phyloP scores from a whole-genome alignment of 2,113 vertebrate genomes.

The Egretta garzetta region DNA sequence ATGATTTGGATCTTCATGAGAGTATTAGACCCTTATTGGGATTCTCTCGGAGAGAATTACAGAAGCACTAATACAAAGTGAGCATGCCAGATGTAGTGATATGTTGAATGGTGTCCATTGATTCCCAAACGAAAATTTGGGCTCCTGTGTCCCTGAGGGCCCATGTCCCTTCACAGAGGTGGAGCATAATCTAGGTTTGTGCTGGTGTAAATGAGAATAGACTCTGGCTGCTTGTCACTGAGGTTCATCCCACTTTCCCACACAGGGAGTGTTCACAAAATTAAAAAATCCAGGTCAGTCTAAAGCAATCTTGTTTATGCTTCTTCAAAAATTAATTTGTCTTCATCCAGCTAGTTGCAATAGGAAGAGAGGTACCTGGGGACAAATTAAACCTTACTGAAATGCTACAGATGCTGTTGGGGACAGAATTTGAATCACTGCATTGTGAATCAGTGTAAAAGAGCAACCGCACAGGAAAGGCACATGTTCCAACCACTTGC shows the following conservation, averaged over 20 bases:
- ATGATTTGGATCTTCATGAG: not conserved
- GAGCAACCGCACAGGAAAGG: not conserved
- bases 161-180: not conserved
- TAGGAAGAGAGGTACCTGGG: not conserved
- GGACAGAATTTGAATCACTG: not conserved
- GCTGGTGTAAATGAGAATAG: not conserved
- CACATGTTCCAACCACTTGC: not conserved
- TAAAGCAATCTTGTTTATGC: not conserved
- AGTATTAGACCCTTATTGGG: not conserved
- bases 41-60: not conserved
- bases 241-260: not conserved
- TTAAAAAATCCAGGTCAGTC: not conserved
- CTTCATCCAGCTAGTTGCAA: not conserved
- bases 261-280: not conserved
- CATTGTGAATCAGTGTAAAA: not conserved
- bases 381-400: not conserved
- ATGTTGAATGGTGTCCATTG: not conserved
- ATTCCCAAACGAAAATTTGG: not conserved
- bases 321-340: not conserved
- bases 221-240: not conserved
- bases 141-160: not conserved
- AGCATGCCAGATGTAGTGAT: not conserved
- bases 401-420: not conserved
- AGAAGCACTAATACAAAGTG: not conserved
- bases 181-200: not conserved